These are phyloP conservation scores for Mormyrus proboscirostris DNA, from an alignment of 2,797 vertebrate species.

Conservation along the genomic window DNA sequence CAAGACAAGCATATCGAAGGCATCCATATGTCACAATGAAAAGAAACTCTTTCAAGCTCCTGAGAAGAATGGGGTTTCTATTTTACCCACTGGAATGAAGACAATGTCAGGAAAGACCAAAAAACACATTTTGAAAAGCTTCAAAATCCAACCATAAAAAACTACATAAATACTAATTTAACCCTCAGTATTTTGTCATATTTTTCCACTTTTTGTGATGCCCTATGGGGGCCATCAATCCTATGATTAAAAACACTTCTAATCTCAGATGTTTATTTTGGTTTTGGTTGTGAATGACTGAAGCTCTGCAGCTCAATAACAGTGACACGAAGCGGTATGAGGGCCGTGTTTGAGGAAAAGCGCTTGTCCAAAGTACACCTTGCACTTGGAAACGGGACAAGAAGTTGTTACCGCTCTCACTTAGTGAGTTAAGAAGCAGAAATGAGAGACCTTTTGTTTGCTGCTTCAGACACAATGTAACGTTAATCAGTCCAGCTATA, in stretches of 20 bases:
- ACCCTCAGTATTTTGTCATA: not conserved
- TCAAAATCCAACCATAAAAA: not conserved
- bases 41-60: not conserved
- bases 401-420: not conserved
- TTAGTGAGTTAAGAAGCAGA: not conserved
- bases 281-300: not conserved
- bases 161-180: not conserved
- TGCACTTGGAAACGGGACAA: not conserved
- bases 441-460: not conserved
- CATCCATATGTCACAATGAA: not conserved
- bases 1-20: not conserved
- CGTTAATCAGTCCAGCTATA: not conserved
- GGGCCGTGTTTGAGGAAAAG: not conserved
- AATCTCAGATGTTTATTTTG: not conserved
- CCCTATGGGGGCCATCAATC: not conserved
- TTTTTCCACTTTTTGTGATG: not conserved
- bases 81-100: not conserved
- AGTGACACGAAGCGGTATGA: not conserved
- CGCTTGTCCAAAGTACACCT: not conserved
- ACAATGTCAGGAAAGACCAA: not conserved
- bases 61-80: not conserved
- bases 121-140: not conserved
- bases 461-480: not conserved
- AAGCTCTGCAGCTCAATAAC: not conserved
- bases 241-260: not conserved